These are phyloP conservation scores for Caenorhabditis sp. DNA, from an alignment of 2,888 invertebrate species.

Conservation along the genomic window DNA sequence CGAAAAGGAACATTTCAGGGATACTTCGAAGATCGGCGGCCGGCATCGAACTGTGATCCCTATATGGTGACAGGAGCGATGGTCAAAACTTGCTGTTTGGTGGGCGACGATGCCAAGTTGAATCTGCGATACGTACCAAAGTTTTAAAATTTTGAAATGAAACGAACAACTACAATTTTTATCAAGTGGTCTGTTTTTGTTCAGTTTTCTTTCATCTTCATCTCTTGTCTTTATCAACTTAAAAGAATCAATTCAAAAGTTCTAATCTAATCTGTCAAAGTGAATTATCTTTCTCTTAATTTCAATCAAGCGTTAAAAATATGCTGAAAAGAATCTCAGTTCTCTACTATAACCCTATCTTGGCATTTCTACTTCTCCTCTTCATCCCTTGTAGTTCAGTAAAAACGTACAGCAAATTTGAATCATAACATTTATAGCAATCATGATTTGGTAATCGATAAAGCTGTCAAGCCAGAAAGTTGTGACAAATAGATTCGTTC, in stretches of 20 bases:
- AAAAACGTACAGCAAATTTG: no score
- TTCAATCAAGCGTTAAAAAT: not conserved
- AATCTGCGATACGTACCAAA: conserved; percentile 73
- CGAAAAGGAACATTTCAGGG: conserved; percentile 65
- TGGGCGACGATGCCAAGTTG: conserved; percentile 71
- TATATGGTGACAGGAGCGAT: conserved; percentile 74
- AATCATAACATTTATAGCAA: conserved; percentile 27
- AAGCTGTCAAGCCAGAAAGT: conserved; percentile 50
- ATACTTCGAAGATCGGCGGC: conserved; percentile 79
- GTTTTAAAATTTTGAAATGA: conserved; percentile 49
- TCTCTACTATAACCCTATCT: not conserved
- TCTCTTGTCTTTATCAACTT: not conserved
- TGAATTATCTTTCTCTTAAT: not conserved
- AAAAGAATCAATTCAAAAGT: no score
- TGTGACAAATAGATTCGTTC: not conserved
- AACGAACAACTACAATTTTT: not conserved
- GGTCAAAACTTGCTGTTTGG: conserved; percentile 74
- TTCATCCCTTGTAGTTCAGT: not conserved
- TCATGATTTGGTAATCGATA: conserved; percentile 51
- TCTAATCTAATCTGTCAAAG: no score
- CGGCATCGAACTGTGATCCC: conserved; percentile 80
- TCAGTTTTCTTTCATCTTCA: not conserved
- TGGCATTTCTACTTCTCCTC: not conserved
- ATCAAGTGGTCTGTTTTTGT: not conserved
- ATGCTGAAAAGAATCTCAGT: not conserved